A percentile compares a stretch with the other conserved stretches of the same genome.
phyloP scores from a whole-genome alignment of 2,113 vertebrate species.

The Phalacrocorax brasilianus region DNA sequence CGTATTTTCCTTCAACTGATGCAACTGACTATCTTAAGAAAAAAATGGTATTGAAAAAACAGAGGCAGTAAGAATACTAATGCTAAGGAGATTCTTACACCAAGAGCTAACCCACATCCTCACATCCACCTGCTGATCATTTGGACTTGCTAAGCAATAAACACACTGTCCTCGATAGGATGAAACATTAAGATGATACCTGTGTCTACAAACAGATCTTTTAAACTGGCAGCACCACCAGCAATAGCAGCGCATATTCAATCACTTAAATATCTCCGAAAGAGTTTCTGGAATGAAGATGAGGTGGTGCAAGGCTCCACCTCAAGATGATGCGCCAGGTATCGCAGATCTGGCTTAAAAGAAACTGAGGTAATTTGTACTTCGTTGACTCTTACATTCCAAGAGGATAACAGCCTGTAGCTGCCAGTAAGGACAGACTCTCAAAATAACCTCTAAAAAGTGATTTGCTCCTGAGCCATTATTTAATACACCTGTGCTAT shows the following conservation, averaged over 20 bases:
- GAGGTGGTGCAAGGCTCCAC: background rate
- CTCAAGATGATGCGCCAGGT: fast-evolving
- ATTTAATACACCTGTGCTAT: background rate
- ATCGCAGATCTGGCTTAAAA: background rate
- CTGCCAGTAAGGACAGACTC: background rate
- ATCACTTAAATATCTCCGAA: background rate
- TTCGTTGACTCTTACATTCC: background rate
- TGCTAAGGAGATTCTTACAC: background rate
- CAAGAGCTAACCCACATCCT: background rate
- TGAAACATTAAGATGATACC: background rate
- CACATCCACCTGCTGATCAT: background rate
- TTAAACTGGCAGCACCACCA: background rate
- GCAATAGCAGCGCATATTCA: background rate
- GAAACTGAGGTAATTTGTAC: background rate
- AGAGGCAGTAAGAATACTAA: background rate
- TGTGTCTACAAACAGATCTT: background rate
- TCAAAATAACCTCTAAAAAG: background rate
- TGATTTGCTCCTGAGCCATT: background rate
- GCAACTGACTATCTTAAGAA: background rate
- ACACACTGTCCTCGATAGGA: background rate
- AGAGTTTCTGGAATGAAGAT: background rate
- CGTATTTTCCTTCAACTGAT: background rate
- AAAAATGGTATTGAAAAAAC: background rate
- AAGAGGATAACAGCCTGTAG: background rate
- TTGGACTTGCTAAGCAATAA: background rate